A percentile compares a stretch with the other conserved stretches of the same genome.
Conservation (phyloP, 2,888 invertebrate species). For the Andrena trimmerana region DNA sequence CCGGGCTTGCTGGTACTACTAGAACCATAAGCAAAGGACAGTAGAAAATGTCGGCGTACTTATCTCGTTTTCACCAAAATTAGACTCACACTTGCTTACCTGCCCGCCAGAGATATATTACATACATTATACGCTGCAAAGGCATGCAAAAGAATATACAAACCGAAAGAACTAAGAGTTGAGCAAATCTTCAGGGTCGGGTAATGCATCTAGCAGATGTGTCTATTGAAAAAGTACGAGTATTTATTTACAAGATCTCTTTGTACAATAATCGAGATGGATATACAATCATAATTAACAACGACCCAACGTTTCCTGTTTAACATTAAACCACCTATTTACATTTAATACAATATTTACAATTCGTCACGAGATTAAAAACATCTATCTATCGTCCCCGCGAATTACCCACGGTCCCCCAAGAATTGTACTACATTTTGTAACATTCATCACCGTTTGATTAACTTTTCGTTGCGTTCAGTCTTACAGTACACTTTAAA, state of each 20-base stretch:
- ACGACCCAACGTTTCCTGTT: slow-evolving; percentile 1
- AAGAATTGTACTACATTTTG: background rate
- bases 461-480: slow-evolving; percentile 31
- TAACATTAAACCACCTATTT: slow-evolving; percentile 42
- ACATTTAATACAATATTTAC: slow-evolving; percentile 55
- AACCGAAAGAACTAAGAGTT: slow-evolving; percentile 17
- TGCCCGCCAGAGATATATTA: background rate
- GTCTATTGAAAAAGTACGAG: slow-evolving; percentile 28
- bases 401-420: slow-evolving; percentile 17
- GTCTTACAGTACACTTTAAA: slow-evolving; percentile 37
- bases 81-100: no score
- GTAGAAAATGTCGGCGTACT: no score
- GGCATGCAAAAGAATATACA: slow-evolving; percentile 24
- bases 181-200: slow-evolving; percentile 24
- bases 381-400: background rate
- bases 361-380: slow-evolving; percentile 19
- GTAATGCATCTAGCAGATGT: slow-evolving; percentile 22
- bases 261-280: slow-evolving; percentile 33
- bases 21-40: no score
- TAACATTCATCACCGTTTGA: background rate
- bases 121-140: slow-evolving; percentile 16
- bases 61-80: no score
- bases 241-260: slow-evolving; percentile 54
- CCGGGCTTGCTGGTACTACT: no score
- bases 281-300: slow-evolving; percentile 35